These are phyloP conservation scores for Sturnus vulgaris DNA, from an alignment of 2,113 vertebrate species.

Conservation along the genomic window DNA sequence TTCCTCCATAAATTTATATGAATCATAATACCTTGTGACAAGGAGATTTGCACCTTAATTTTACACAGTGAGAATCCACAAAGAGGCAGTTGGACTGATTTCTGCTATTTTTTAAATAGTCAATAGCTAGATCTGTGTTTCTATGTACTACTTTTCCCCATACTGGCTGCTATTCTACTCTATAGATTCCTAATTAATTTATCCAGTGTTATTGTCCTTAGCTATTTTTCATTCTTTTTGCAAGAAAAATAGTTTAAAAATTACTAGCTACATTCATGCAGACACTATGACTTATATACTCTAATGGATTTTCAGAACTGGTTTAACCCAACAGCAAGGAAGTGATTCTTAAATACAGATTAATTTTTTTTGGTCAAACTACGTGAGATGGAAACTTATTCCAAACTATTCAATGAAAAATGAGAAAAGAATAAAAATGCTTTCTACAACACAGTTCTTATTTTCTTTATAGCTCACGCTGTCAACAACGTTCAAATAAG, in stretches of 20 bases:
- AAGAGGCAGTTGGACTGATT: background rate
- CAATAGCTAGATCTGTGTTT: background rate
- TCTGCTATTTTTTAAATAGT: background rate
- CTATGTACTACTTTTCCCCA: background rate
- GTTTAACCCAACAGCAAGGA: background rate
- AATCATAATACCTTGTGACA: background rate
- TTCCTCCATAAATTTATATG: background rate
- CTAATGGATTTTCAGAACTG: background rate
- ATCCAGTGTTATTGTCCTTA: background rate
- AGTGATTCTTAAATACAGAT: background rate
- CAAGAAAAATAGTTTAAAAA: background rate
- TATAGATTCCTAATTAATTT: background rate
- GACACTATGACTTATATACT: background rate
- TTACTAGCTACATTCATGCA: background rate
- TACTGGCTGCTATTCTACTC: background rate
- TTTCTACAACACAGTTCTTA: constrained; percentile 1
- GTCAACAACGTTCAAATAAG: constrained; percentile 23
- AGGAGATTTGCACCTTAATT: background rate
- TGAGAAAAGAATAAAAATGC: constrained; percentile 2
- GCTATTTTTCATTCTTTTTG: background rate
- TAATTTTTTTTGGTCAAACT: background rate
- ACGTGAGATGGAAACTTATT: background rate
- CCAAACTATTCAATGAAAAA: constrained; percentile 12
- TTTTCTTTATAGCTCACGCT: constrained; percentile 7
- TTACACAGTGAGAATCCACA: background rate